Base-by-base conservation (phyloP, 2,113 vertebrate species). In the Carollia perspicillata region DNA sequence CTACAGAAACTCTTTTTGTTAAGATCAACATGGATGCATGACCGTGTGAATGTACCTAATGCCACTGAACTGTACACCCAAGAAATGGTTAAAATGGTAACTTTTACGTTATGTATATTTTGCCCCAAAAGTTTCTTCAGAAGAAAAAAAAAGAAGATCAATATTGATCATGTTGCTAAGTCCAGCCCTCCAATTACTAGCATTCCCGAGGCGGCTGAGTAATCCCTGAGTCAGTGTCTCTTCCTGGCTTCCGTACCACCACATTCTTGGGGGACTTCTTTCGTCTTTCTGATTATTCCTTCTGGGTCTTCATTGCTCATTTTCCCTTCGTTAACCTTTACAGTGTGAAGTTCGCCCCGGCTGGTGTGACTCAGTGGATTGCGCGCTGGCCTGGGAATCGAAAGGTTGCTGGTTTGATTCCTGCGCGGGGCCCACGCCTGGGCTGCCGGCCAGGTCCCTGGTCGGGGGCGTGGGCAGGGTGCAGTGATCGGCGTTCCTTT, bases 251-350 rank as follows among this genome's bases (percentile, higher is more conserved):
- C 84, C 28, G 11, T 58, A 26, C 74, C 16, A 23, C 5, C 44
- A 8, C 89, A 79, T 95, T 95, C 75, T 93, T 49, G 8, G 0
- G 55, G 68, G 23, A 71, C 95, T 93, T 89, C 68, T 95, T 96
- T 49, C 3, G 14, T 95, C 71, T 89, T 97, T 35, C 58, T 75
- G 40, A 96, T 49, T 63, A 17, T 92, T 87, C 90, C 47, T 93
- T 42, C 68, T 81, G 51, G 58, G 28, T 87, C 83, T 93, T 92
- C 92, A 80, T 90, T 96, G 89, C 42, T 93, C 72, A 81, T 58
- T 93, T 89, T 3, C 30, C 35, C 5, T 83, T 37, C 90, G 96
- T 94, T 53, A 78, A 75, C 33, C 87, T 97, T 95, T 51, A 49
- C n/a, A n/a, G n/a, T 63, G 60, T 63, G 26, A 63, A 12, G 28